Percentiles rank a stretch among this genome's conserved stretches.
These are phyloP conservation scores for Drosophila peninsularis DNA, from an alignment of 2,888 invertebrate species.

Conservation along the genomic window DNA sequence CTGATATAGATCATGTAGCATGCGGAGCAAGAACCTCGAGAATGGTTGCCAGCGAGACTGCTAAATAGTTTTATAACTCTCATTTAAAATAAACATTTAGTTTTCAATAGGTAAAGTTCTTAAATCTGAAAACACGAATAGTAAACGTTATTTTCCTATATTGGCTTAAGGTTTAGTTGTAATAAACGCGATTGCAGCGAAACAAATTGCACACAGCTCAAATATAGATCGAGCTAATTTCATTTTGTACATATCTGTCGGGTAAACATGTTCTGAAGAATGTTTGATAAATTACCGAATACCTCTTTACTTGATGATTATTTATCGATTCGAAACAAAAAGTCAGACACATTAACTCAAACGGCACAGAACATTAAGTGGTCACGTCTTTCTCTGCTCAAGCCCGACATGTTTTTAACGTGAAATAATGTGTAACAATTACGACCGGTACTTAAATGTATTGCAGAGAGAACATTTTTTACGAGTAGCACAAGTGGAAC, in stretches of 20 bases:
- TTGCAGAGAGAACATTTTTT: constrained; percentile 25
- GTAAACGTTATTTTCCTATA: not conserved
- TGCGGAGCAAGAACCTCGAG: not conserved
- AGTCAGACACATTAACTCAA: constrained; percentile 21
- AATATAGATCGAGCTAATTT: not conserved
- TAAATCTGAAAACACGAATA: not conserved
- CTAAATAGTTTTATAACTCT: constrained; percentile 1
- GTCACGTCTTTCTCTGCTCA: constrained; percentile 61
- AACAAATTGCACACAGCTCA: not conserved
- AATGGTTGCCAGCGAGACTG: not conserved
- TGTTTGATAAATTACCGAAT: constrained; percentile 9
- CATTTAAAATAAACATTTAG: not conserved
- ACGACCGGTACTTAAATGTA: constrained; percentile 56
- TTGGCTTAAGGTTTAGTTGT: not conserved
- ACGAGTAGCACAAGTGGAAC: not conserved
- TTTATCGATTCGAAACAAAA: constrained; percentile 16
- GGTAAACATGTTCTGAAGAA: not conserved
- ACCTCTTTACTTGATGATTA: constrained; percentile 15
- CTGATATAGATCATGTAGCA: constrained; percentile 15
- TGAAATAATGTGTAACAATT: constrained; percentile 71
- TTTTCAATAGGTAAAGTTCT: not conserved
- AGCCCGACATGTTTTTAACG: constrained; percentile 55
- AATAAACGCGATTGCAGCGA: not conserved
- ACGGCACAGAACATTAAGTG: constrained; percentile 50
- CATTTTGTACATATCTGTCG: not conserved